Percentiles rank a stretch among this genome's conserved stretches.
Conservation (phyloP, 2,113 vertebrate species). For the Piprites chloris region DNA sequence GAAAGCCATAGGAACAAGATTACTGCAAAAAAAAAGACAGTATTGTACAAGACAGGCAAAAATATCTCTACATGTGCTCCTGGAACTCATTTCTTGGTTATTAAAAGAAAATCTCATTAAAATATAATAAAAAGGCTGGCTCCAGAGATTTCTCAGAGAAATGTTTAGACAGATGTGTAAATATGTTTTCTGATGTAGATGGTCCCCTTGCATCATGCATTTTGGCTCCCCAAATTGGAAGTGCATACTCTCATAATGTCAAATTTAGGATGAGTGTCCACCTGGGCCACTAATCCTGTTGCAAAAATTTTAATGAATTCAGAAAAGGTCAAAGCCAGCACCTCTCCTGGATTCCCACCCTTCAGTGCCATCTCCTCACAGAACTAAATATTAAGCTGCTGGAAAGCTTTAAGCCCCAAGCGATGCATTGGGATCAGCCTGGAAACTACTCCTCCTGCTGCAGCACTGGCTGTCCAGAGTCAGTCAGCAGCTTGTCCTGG, state of each 20-base stretch:
- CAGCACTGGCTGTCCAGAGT: background rate
- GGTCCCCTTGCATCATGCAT: background rate
- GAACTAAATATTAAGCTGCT: background rate
- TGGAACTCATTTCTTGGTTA: background rate
- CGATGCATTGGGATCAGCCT: background rate
- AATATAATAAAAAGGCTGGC: background rate
- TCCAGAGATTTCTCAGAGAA: background rate
- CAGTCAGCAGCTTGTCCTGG: background rate
- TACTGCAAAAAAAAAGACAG: background rate
- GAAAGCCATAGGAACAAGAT: background rate
- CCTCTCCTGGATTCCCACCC: background rate
- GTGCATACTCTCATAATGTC: background rate
- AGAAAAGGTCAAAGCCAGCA: conserved; percentile 14
- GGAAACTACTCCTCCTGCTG: background rate
- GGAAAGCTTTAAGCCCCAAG: background rate
- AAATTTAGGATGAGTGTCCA: background rate
- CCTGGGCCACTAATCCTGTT: background rate
- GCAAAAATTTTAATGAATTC: background rate
- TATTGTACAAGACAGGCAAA: background rate
- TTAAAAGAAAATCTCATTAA: conserved; percentile 38
- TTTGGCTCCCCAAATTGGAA: conserved; percentile 28
- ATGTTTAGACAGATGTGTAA: conserved; percentile 57
- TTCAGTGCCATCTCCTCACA: background rate
- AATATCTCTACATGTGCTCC: background rate
- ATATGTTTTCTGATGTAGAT: background rate